Conservation (phyloP, 1,140 invertebrate genomes). For the Andricus grossulariae region DNA sequence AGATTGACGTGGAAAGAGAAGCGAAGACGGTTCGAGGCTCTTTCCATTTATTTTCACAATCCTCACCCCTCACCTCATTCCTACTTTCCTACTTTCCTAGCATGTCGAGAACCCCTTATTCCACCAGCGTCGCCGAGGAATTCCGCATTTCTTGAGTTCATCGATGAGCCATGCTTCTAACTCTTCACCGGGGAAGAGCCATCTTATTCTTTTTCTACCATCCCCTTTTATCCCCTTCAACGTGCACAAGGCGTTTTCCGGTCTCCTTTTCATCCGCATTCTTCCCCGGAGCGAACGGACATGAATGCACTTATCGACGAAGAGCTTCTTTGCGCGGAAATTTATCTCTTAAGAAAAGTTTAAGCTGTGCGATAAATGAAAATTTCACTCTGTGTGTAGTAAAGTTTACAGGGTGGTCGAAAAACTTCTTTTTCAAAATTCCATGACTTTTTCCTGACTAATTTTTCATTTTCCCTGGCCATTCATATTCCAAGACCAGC, state of each 20-base stretch:
- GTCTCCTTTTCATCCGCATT: slow-evolving; percentile 42
- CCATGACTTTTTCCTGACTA: no score
- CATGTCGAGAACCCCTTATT: slow-evolving; percentile 16
- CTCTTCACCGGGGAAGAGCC: slow-evolving; percentile 27
- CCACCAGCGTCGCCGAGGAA: slow-evolving; percentile 54
- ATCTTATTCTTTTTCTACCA: slow-evolving; percentile 33
- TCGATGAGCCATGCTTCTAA: slow-evolving; percentile 46
- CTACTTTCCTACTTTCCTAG: neutral
- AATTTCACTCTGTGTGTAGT: no score
- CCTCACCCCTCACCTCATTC: slow-evolving; percentile 30
- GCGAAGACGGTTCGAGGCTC: slow-evolving; percentile 46
- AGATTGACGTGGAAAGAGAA: slow-evolving; percentile 36
- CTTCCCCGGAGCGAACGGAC: slow-evolving; percentile 45
- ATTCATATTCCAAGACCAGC: no score
- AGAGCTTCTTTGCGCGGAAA: slow-evolving; percentile 54
- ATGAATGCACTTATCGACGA: slow-evolving; percentile 58
- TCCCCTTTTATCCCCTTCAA: neutral
- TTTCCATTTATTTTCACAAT: slow-evolving; percentile 67
- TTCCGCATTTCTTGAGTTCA: slow-evolving; percentile 66
- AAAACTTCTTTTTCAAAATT: no score
- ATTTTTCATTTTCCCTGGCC: no score
- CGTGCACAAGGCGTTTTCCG: slow-evolving; percentile 24
- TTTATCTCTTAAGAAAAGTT: slow-evolving; percentile 44
- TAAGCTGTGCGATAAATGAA: no score
- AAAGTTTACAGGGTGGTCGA: no score